Evolutionary conservation across 2,113 vertebrate species (phyloP).

Genomic region (Cranoglanis bouderius): DNA sequence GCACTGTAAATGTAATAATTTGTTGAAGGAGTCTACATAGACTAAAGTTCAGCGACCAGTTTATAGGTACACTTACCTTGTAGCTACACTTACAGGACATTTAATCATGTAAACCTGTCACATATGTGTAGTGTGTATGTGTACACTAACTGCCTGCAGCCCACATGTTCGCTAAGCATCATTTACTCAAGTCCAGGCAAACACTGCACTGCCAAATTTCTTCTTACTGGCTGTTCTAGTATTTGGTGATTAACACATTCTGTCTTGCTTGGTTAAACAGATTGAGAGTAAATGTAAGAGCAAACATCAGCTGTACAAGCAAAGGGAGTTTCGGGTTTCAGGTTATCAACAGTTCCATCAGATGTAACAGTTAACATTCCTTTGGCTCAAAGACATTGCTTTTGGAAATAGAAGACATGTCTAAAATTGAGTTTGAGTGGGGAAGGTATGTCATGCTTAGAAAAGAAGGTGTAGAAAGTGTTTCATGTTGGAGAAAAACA

Average conservation of each 20-base stretch:
- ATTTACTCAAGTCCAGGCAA: not conserved
- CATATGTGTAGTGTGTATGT: not conserved
- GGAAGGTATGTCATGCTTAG: not conserved
- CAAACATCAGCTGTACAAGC: conserved; percentile 14
- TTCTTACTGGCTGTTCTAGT: not conserved
- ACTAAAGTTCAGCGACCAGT: not conserved
- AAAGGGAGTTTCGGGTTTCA: not conserved
- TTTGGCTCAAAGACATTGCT: not conserved
- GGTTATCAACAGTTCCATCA: not conserved
- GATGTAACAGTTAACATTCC: not conserved
- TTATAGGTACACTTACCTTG: not conserved
- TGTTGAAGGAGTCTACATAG: not conserved
- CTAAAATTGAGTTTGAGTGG: not conserved
- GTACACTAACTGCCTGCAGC: not conserved
- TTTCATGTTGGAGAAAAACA: not conserved
- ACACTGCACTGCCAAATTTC: not conserved
- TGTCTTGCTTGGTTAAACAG: not conserved
- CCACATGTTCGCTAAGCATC: not conserved
- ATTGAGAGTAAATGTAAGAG: not conserved
- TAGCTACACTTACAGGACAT: not conserved
- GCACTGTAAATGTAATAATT: not conserved
- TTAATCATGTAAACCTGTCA: not conserved
- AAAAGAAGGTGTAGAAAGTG: not conserved
- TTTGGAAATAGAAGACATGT: not conserved
- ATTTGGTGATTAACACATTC: conserved; percentile 1